Evolutionary conservation across 2,888 invertebrate genomes (phyloP).

Genomic region (Drosophila austrosaltans): DNA sequence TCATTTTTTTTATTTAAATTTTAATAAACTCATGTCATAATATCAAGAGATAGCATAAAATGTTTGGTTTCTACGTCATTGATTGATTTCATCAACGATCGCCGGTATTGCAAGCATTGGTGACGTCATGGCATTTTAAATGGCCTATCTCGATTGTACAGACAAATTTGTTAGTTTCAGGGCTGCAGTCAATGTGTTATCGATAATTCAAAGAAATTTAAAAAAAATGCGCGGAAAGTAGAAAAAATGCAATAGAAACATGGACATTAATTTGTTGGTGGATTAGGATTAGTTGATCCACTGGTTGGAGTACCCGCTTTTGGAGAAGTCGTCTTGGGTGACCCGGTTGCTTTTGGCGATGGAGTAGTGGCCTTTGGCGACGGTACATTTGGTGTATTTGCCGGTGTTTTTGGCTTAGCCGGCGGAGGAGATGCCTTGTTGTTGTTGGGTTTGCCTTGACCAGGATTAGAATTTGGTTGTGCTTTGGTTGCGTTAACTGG

Average conservation of each 20-base stretch:
- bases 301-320: conserved; percentile 55
- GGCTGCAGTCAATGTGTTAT: conserved; percentile 17
- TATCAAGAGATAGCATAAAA: background rate
- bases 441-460: conserved; percentile 26
- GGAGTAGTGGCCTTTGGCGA: conserved; percentile 83
- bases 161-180: conserved; percentile 18
- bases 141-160: background rate
- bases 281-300: conserved; percentile 25
- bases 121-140: background rate
- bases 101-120: background rate
- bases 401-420: conserved; percentile 61
- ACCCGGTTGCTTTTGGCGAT: conserved; percentile 81
- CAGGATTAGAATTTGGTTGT: conserved; percentile 34
- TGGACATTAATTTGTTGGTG: conserved; percentile 22
- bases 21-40: conserved; percentile 15
- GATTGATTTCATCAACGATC: background rate
- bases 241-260: conserved; percentile 53
- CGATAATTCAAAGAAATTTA: conserved; percentile 7
- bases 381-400: conserved; percentile 57
- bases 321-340: conserved; percentile 59
- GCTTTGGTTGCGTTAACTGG: conserved; percentile 29
- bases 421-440: conserved; percentile 52
- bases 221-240: conserved; percentile 47
- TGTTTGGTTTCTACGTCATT: background rate
- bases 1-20: conserved; percentile 9